Base-by-base conservation (phyloP, 2,113 vertebrate species). In the Ictidomys tridecemlineatus region DNA sequence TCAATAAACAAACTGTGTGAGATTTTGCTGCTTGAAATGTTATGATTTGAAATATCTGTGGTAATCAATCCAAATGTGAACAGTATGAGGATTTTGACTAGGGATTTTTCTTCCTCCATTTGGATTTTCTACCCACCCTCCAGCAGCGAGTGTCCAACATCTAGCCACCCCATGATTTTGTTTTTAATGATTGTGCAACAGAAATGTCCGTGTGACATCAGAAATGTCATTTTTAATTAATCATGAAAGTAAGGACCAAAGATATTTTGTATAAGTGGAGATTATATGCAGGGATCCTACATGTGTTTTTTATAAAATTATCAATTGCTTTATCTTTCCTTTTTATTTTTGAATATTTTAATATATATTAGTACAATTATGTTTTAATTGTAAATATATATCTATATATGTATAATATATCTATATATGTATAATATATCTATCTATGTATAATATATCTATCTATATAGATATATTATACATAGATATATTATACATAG, bases 1-100 rank as follows among this genome's bases (percentile, higher is more conserved):
- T n/a, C 53, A 69, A 91, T 51, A 86, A 95, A 84, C 89, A 85
- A 93, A 45, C 67, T 48, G 18, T 80, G 37, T 18, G 24, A 58
- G 69, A n/a, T 28, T 92, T 32, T 45, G 28, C 74, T 65, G 28
- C 74, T 74, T 48, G 53, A 91, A 83, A 79, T 84, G 39, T 92
- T 95, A 58, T 80, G 65, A 94, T 92, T 67, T 32, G 42, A 85
- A 74, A 58, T 28, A 24, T 76, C 85, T 70, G 17, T 51, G 67
- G 78, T 58, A 70, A 34, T 53, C 84, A 92, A 88, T 34, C 32
- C 61, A 65, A 48, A 77, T 5, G 12, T 56, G 76, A 32, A 24
- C 77, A 22, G 70, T 26, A 8, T 32, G 28, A 85, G 73, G 14
- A n/a, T 72, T 72, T 53, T 13, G 4, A 86, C 69, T 70, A 10